Evolutionary conservation across 2,797 vertebrate genomes (phyloP), one percentile per base, ranked within the genome.

Genomic region (Valencia hispanica): DNA sequence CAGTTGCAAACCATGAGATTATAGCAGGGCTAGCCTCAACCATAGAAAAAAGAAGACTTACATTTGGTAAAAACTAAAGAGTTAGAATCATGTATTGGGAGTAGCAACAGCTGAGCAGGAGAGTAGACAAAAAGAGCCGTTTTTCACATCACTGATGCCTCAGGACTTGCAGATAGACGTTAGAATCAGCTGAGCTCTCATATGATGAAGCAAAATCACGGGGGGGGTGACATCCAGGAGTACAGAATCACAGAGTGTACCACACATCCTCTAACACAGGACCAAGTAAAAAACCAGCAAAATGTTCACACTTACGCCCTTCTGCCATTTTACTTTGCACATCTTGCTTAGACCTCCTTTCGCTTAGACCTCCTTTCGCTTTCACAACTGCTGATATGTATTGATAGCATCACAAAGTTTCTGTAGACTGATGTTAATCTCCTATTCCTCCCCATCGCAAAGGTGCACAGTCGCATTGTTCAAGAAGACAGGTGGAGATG

Each of bases 111-210:
- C 84, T 75, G 77, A 88, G 77, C 18, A 73, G 78, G 77, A 47
- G 50, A 88, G 68, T 82, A 79, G 69, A 81, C 72, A 70, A 90
- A 80, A 76, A 51, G 22, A 45, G 20, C 50, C 82, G 77, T 91
- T 91, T 86, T 86, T 50, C 20, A 84, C 34, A 47, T 41, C 66
- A 74, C 9, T 4, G 22, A 51, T 70, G 80, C 88, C 84, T 82
- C 34, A 18, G 85, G 88, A 80, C 51, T 79, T 71, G 73, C 81
- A 78, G 69, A 53, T 61, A 63, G 45, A 72, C 72, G 61, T 69
- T 72, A 70, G 51, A 78, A 89, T 92, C 93, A 94, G 92, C 91
- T 91, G 93, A 92, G 83, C 2, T 32, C 86, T 91, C 91, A 89
- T 84, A 87, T 92, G 92, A 93, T 82, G 30, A 74, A 87, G 73